Evolutionary conservation across 2,797 vertebrate genomes (phyloP).

Genomic region (Channa striata): DNA sequence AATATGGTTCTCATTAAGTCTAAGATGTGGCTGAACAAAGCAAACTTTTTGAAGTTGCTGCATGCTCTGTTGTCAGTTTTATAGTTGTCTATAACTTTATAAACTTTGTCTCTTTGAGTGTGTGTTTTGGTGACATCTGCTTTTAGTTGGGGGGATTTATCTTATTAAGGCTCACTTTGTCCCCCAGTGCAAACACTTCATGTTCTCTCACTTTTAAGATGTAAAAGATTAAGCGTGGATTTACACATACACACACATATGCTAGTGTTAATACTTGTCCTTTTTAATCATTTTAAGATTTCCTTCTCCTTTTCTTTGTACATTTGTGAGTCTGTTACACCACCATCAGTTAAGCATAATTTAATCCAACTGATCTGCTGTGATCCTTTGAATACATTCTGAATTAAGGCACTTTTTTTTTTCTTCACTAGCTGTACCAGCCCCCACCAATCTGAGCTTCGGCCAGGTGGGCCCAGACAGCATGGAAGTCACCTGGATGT

Average conservation of each 20-base stretch:
- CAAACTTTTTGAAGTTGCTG: conserved; percentile 26
- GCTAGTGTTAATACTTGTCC: neutral
- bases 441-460: conserved; percentile 91
- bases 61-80: conserved; percentile 54
- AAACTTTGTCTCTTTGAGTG: conserved; percentile 13
- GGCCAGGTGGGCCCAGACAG: conserved; percentile 88
- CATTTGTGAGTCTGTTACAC: neutral
- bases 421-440: conserved; percentile 88
- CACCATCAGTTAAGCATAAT: neutral
- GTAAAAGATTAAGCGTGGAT: conserved; percentile 56
- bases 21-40: conserved; percentile 44
- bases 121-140: conserved; percentile 65
- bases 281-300: neutral
- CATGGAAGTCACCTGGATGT: conserved; percentile 90
- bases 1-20: conserved; percentile 35
- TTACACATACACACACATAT: conserved; percentile 30
- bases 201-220: conserved; percentile 66
- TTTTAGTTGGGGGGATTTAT: conserved; percentile 61
- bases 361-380: neutral
- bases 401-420: conserved; percentile 14
- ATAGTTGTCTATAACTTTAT: too few species aligned
- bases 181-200: conserved; percentile 46
- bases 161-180: conserved; percentile 60
- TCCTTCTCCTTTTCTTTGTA: neutral
- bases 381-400: neutral